Conservation (phyloP, 2,113 vertebrate genomes). For the Pholis gunnellus region DNA sequence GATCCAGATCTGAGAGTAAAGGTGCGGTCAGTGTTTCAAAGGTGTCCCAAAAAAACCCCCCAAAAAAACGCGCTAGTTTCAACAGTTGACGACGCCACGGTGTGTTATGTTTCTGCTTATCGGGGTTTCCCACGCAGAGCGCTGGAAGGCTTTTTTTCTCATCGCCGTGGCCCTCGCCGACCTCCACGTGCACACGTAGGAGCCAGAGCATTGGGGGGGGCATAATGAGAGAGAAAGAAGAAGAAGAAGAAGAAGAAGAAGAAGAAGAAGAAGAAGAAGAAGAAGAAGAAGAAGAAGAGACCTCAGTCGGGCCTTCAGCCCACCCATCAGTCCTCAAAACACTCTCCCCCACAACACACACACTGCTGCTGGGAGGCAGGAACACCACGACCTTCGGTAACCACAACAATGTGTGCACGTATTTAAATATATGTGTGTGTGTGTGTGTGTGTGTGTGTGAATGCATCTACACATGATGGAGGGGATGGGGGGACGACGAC, state of each 20-base stretch:
- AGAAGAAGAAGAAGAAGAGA: slow-evolving; percentile 48
- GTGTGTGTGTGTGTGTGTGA: background rate
- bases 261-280: slow-evolving; percentile 49
- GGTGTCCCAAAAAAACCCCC: slow-evolving; percentile 5
- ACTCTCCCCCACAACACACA: slow-evolving; percentile 36
- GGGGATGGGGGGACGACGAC: slow-evolving; percentile 30
- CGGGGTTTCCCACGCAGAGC: slow-evolving; percentile 59
- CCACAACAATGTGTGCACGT: slow-evolving; percentile 48
- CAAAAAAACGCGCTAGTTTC: background rate
- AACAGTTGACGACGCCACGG: slow-evolving; percentile 14
- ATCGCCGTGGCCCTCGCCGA: slow-evolving; percentile 46
- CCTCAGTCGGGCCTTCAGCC: slow-evolving; percentile 50
- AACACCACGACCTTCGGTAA: slow-evolving; percentile 65
- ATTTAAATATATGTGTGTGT: slow-evolving; percentile 16
- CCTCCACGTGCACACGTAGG: slow-evolving; percentile 26
- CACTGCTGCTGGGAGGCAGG: slow-evolving; percentile 41
- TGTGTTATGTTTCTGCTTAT: slow-evolving; percentile 50
- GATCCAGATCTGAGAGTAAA: background rate
- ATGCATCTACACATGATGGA: slow-evolving; percentile 22
- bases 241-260: background rate
- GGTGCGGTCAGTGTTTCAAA: slow-evolving; percentile 9
- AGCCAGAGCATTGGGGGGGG: slow-evolving; percentile 1
- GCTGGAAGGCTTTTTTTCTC: slow-evolving; percentile 61
- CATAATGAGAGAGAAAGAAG: slow-evolving; percentile 51
- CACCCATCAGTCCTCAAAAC: slow-evolving; percentile 55